Evolutionary conservation across 2,797 vertebrate genomes (phyloP).

Genomic region (Diplodus puntazzo): DNA sequence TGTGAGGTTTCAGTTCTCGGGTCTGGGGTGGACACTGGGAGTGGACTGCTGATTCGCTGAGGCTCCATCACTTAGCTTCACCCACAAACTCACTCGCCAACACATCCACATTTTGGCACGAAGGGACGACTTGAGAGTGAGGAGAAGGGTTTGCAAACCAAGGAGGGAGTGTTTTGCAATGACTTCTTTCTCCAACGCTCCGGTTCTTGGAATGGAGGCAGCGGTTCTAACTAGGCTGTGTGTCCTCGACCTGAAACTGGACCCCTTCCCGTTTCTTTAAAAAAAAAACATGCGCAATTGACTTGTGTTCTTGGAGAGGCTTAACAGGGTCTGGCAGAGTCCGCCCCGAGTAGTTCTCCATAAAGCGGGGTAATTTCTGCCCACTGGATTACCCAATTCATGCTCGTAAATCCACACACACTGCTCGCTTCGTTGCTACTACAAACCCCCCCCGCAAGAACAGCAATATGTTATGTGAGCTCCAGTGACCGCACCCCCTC

Average conservation of each 20-base stretch:
- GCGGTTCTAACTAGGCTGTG: slow-evolving; percentile 2
- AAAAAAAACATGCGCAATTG: slow-evolving; percentile 48
- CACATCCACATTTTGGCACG: slow-evolving; percentile 29
- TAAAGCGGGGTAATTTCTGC: slow-evolving; percentile 67
- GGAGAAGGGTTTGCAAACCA: slow-evolving; percentile 34
- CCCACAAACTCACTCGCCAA: slow-evolving; percentile 6
- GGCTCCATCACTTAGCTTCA: slow-evolving; percentile 7
- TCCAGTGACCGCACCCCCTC: background rate
- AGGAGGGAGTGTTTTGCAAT: slow-evolving; percentile 38
- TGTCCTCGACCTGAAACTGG: slow-evolving; percentile 50
- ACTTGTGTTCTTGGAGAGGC: slow-evolving; percentile 43
- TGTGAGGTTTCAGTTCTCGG: slow-evolving; percentile 3
- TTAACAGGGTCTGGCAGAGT: slow-evolving; percentile 56
- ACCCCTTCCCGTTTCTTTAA: slow-evolving; percentile 38
- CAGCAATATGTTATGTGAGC: slow-evolving; percentile 46
- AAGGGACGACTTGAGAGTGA: background rate
- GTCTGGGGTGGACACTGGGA: background rate
- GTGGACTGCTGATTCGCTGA: slow-evolving; percentile 1
- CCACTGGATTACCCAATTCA: slow-evolving; percentile 70
- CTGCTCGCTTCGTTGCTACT: slow-evolving; percentile 64
- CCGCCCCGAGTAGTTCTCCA: slow-evolving; percentile 48
- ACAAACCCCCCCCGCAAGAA: slow-evolving; percentile 40
- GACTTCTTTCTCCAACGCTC: background rate
- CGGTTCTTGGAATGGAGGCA: slow-evolving; percentile 53
- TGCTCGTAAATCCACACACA: slow-evolving; percentile 56